Evolutionary conservation across 2,797 vertebrate genomes (phyloP).

Genomic region (Salmo trutta): DNA sequence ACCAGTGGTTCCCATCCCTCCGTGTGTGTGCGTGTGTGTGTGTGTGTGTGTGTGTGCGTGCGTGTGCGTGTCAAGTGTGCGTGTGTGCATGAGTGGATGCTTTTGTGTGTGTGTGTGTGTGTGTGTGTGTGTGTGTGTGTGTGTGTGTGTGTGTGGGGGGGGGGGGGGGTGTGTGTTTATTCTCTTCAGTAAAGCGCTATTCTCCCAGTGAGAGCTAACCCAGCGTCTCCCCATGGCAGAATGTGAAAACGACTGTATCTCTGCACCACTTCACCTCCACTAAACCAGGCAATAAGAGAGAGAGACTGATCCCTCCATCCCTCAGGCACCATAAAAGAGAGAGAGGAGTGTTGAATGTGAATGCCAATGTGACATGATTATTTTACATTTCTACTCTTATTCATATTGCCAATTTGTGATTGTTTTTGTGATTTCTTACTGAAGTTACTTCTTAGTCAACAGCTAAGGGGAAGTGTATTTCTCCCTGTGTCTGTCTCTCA

Average conservation of each 20-base stretch:
- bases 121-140: background rate
- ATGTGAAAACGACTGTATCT: constrained; percentile 46
- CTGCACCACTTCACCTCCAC: constrained; percentile 49
- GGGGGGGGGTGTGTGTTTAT: background rate
- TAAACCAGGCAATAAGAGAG: constrained; percentile 27
- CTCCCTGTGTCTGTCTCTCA: constrained; percentile 15
- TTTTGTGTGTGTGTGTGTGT: background rate
- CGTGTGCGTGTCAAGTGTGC: background rate
- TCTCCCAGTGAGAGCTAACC: constrained; percentile 35
- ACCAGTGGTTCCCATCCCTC: constrained; percentile 20
- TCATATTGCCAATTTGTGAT: too few species aligned
- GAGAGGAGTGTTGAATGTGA: constrained; percentile 24
- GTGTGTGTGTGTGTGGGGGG: background rate
- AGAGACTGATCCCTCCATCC: constrained; percentile 16
- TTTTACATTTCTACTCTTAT: background rate
- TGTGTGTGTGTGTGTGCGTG: background rate
- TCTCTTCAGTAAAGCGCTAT: constrained; percentile 2
- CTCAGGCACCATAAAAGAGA: constrained; percentile 27
- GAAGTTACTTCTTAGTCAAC: background rate
- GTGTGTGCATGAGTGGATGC: too few species aligned
- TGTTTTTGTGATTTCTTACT: too few species aligned
- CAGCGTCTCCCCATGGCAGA: constrained; percentile 19
- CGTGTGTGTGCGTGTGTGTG: background rate
- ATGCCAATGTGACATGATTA: constrained; percentile 3
- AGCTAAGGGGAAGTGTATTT: background rate